These are phyloP conservation scores for Caradrina clavipalpis DNA, from an alignment of 2,888 invertebrate genomes.

Conservation along the genomic window DNA sequence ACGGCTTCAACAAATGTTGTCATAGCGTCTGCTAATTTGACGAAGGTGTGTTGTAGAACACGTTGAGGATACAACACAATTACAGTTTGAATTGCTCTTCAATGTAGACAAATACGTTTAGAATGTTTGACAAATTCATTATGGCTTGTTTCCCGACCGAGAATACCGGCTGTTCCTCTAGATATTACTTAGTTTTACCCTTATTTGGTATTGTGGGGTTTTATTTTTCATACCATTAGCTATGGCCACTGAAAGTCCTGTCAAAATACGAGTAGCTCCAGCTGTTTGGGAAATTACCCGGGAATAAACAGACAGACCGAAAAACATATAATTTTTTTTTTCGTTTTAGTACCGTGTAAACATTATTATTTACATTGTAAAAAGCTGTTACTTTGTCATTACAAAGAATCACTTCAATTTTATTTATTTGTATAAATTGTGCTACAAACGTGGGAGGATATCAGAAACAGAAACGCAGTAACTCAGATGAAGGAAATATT, in stretches of 20 bases:
- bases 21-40: constrained; percentile 75
- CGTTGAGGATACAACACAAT: constrained; percentile 37
- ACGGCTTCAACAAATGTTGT: constrained; percentile 76
- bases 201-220: too few relatives aligned
- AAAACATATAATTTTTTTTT: too few relatives aligned
- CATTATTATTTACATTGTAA: too few relatives aligned
- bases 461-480: neutral
- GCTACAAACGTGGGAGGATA: neutral
- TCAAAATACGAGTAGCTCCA: too few relatives aligned
- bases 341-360: too few relatives aligned
- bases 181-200: constrained; percentile 9
- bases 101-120: constrained; percentile 5
- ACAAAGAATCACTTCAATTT: too few relatives aligned
- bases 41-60: constrained; percentile 54
- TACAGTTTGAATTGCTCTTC: constrained; percentile 36
- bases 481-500: neutral
- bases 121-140: constrained; percentile 44
- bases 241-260: too few relatives aligned
- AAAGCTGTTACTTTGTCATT: too few relatives aligned
- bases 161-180: neutral
- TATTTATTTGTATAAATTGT: neutral
- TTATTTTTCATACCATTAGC: too few relatives aligned
- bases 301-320: too few relatives aligned
- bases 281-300: too few relatives aligned
- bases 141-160: constrained; percentile 7